Conservation (phyloP, 2,113 vertebrate genomes). For the Apteryx mantelli region DNA sequence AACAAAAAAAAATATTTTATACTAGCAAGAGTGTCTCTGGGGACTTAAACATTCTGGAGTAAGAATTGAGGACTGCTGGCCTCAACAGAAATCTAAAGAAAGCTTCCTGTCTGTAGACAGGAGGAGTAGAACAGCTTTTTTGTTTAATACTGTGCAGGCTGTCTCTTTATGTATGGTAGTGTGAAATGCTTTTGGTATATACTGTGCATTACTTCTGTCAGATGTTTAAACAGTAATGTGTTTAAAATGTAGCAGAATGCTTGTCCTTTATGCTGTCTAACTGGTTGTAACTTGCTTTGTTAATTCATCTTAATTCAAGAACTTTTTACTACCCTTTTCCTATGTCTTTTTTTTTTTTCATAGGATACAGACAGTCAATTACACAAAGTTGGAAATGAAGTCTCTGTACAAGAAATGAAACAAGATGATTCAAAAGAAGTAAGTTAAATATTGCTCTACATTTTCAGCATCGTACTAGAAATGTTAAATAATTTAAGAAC, state of each 20-base stretch:
- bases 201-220: not conserved
- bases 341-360: not conserved
- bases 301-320: not conserved
- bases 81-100: not conserved
- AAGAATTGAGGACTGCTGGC: not conserved
- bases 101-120: not conserved
- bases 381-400: constrained; percentile 57
- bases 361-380: constrained; percentile 70
- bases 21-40: not conserved
- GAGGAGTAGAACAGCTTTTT: not conserved
- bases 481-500: not conserved
- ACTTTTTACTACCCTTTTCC: not conserved
- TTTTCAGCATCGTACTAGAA: not conserved
- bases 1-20: not conserved
- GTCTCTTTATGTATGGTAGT: not conserved
- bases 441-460: constrained; percentile 6
- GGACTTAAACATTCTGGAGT: not conserved
- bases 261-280: not conserved
- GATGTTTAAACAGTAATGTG: not conserved
- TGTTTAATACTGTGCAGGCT: not conserved
- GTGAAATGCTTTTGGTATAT: not conserved
- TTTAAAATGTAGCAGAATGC: not conserved
- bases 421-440: constrained; percentile 85
- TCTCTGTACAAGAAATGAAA: constrained; percentile 73
- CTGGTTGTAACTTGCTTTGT: not conserved